Evolutionary conservation across 2,113 vertebrate species (phyloP).

Genomic region (Lutjanus erythropterus): DNA sequence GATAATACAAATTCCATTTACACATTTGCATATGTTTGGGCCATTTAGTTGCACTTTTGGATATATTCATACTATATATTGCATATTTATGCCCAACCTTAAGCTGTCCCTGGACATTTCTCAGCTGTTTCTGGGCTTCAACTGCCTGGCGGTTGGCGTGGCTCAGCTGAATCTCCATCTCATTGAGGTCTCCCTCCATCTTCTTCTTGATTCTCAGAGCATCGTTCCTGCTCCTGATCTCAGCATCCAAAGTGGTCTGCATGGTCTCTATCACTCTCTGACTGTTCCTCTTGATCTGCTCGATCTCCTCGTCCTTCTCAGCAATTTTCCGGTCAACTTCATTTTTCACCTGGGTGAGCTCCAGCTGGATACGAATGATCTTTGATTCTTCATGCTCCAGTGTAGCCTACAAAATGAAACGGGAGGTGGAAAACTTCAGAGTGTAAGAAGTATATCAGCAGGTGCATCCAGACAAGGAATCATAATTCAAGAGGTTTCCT

Average conservation of each 20-base stretch:
- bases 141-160: slow-evolving; percentile 85
- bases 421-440: too few relatives aligned
- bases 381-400: slow-evolving; percentile 84
- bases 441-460: background rate
- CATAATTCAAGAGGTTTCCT: background rate
- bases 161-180: slow-evolving; percentile 85
- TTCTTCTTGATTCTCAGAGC: slow-evolving; percentile 85
- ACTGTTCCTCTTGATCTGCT: slow-evolving; percentile 85
- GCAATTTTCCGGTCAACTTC: slow-evolving; percentile 82
- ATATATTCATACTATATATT: background rate
- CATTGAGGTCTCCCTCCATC: slow-evolving; percentile 85
- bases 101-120: slow-evolving; percentile 82
- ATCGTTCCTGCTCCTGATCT: slow-evolving; percentile 84
- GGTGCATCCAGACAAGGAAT: background rate
- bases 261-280: slow-evolving; percentile 82
- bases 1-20: background rate
- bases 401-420: slow-evolving; percentile 56
- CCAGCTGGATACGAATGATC: slow-evolving; percentile 81
- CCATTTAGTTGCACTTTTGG: background rate
- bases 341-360: slow-evolving; percentile 81
- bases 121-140: slow-evolving; percentile 88
- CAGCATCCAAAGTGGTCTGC: slow-evolving; percentile 81
- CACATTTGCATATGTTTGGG: background rate
- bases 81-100: slow-evolving; percentile 74
- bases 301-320: slow-evolving; percentile 85